phyloP scores from a whole-genome alignment of 2,888 invertebrate genomes.

The Scaeva pyrastri region DNA sequence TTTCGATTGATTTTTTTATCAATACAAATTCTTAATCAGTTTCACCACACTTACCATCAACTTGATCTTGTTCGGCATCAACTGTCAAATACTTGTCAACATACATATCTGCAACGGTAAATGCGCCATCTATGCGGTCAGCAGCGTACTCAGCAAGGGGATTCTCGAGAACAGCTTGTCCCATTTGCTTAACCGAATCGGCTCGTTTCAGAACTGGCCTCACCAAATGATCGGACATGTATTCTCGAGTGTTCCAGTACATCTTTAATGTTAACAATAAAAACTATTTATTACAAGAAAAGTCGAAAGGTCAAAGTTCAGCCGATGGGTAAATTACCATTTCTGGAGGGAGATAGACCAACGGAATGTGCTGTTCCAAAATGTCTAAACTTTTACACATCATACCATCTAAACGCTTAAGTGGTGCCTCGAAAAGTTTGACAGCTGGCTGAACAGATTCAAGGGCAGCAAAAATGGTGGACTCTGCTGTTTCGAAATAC shows the following conservation, averaged over 20 bases:
- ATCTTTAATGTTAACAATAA: constrained; percentile 86
- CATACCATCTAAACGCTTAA: constrained; percentile 89
- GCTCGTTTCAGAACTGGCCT: constrained; percentile 90
- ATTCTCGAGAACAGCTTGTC: constrained; percentile 88
- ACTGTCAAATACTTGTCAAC: constrained; percentile 91
- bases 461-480: constrained; percentile 89
- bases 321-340: constrained; percentile 86
- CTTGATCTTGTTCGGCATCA: constrained; percentile 86
- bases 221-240: constrained; percentile 87
- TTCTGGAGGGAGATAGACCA: constrained; percentile 93
- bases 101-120: constrained; percentile 91
- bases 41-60: constrained; percentile 87
- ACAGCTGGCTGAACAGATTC: constrained; percentile 91
- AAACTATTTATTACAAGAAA: constrained; percentile 76
- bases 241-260: constrained; percentile 91
- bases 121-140: constrained; percentile 89
- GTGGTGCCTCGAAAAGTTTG: constrained; percentile 89
- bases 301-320: constrained; percentile 1
- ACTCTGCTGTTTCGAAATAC: constrained; percentile 91
- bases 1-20: not conserved
- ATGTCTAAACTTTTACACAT: constrained; percentile 93
- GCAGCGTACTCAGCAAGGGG: constrained; percentile 90
- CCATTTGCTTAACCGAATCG: constrained; percentile 92
- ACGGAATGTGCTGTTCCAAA: constrained; percentile 93
- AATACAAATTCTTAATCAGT: constrained; percentile 3